A percentile compares a stretch with the other conserved stretches of the same genome.
Evolutionary conservation across 2,113 vertebrate species (phyloP).

Genomic region (Nothocercus julius): DNA sequence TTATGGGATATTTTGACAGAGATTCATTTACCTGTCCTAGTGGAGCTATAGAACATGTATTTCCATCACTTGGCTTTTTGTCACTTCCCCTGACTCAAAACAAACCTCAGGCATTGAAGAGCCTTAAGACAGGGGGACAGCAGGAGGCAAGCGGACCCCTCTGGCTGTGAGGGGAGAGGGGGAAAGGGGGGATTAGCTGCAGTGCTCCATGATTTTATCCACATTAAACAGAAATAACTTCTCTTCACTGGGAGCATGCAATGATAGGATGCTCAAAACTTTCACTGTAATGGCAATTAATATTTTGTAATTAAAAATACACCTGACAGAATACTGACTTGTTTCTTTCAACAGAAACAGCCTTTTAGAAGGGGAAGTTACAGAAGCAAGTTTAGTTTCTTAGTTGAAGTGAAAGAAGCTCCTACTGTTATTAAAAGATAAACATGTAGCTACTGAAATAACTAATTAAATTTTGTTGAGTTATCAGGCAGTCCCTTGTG

Average conservation of each 20-base stretch:
- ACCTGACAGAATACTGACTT: background rate
- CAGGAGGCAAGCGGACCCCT: background rate
- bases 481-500: conserved; percentile 52
- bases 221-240: background rate
- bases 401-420: conserved; percentile 1
- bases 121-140: background rate
- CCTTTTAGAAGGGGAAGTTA: background rate
- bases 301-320: background rate
- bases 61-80: conserved; percentile 32
- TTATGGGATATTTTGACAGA: conserved; percentile 14
- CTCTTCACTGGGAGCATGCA: background rate
- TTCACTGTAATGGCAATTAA: background rate
- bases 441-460: conserved; percentile 44
- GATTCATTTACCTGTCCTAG: conserved; percentile 13
- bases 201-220: background rate
- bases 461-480: conserved; percentile 65
- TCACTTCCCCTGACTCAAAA: conserved; percentile 21
- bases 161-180: background rate
- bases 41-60: background rate
- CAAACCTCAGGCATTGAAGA: background rate
- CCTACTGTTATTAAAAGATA: conserved; percentile 49
- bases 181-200: background rate
- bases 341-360: background rate
- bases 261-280: background rate
- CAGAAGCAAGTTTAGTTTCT: background rate